A percentile compares a stretch with the other conserved stretches of the same genome.
These are phyloP conservation scores for Conchocele bisecta DNA, from an alignment of 2,888 invertebrate genomes.

Conservation along the genomic window DNA sequence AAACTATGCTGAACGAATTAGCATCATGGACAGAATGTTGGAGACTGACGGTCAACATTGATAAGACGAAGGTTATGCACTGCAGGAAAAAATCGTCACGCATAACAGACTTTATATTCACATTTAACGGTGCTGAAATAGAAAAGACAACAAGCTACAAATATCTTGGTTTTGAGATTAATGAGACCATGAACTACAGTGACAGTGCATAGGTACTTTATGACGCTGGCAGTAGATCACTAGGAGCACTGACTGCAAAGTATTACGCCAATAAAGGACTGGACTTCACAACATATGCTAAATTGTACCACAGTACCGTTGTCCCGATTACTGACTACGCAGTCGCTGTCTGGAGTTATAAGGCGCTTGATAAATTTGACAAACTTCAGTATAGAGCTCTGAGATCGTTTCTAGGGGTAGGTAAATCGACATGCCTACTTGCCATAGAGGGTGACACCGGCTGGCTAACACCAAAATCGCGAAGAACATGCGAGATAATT, in stretches of 20 bases:
- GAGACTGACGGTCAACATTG: background rate
- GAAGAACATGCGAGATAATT: background rate
- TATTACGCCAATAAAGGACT: background rate
- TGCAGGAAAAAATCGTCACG: background rate
- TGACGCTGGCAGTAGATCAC: conserved; percentile 6
- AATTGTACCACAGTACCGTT: background rate
- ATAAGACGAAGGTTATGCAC: background rate
- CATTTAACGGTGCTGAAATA: background rate
- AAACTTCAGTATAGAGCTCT: conserved; percentile 2
- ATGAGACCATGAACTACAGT: background rate
- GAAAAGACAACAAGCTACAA: background rate
- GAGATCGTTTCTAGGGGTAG: background rate
- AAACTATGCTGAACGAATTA: background rate
- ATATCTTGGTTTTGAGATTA: background rate
- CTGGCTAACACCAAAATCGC: background rate
- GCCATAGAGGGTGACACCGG: background rate
- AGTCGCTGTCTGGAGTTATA: background rate
- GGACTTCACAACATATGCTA: background rate
- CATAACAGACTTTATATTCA: background rate
- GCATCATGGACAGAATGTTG: background rate
- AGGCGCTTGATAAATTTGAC: background rate
- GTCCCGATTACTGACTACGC: background rate
- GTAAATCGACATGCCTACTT: background rate
- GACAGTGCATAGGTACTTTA: background rate
- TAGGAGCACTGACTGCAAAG: background rate